phyloP scores from a whole-genome alignment of 1,140 invertebrate genomes.

The Drosophila novamexicana region DNA sequence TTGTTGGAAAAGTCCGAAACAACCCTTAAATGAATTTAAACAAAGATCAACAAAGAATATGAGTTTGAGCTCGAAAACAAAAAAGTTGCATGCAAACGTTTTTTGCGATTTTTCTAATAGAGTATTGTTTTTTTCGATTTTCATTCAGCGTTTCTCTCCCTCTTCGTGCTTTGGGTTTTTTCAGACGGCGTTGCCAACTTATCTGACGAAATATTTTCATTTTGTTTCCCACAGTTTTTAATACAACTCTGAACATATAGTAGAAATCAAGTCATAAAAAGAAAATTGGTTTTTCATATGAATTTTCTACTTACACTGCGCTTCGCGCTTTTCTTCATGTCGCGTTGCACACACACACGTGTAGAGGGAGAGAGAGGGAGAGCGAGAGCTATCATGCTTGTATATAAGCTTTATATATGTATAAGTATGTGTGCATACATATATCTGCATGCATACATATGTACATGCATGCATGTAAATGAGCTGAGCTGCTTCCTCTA shows the following conservation, averaged over 20 bases:
- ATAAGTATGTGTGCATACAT: no score
- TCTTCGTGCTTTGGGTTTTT: background rate
- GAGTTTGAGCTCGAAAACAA: no score
- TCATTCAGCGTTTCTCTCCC: no score
- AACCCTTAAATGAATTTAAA: no score
- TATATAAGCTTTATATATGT: background rate
- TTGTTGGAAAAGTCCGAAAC: no score
- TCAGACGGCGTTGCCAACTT: background rate
- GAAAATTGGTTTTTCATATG: slow-evolving; percentile 66
- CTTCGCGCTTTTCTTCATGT: slow-evolving; percentile 46
- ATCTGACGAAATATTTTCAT: background rate
- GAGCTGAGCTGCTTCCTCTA: background rate
- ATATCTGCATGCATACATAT: background rate
- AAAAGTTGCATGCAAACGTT: no score
- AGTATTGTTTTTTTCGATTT: no score
- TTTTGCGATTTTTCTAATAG: no score
- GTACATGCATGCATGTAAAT: background rate
- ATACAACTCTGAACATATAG: slow-evolving; percentile 26
- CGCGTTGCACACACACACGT: slow-evolving; percentile 6
- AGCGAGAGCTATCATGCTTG: background rate
- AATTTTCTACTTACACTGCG: slow-evolving; percentile 40
- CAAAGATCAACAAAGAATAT: no score
- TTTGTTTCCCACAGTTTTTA: slow-evolving; percentile 28
- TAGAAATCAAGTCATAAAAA: slow-evolving; percentile 58
- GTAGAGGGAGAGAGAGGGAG: background rate